Conservation (phyloP, 2,797 vertebrate species). For the Schizothorax lantsangensis region DNA sequence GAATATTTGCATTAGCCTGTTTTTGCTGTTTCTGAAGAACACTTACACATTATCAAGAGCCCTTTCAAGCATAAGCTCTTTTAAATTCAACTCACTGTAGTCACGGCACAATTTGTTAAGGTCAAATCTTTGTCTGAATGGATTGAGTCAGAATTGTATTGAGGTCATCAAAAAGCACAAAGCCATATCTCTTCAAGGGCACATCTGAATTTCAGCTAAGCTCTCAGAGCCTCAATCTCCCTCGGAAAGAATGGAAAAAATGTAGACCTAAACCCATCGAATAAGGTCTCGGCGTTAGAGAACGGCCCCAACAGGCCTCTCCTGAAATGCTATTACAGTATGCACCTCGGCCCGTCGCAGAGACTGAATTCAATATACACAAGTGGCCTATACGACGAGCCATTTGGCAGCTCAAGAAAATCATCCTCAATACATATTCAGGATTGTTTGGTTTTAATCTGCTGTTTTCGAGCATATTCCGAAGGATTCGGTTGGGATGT, state of each 20-base stretch:
- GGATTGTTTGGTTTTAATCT: conserved; percentile 41
- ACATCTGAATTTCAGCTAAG: conserved; percentile 42
- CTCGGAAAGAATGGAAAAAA: conserved; percentile 63
- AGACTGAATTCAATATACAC: conserved; percentile 34
- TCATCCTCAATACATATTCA: conserved; percentile 5
- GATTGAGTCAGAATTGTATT: conserved; percentile 40
- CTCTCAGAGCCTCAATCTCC: conserved; percentile 52
- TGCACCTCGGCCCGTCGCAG: background rate
- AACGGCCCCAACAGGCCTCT: conserved; percentile 19
- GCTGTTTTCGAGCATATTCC: background rate
- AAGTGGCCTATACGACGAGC: conserved; percentile 2
- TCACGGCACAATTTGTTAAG: conserved; percentile 50
- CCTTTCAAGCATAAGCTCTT: conserved; percentile 43
- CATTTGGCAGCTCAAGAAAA: conserved; percentile 40
- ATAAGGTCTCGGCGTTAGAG: conserved; percentile 44
- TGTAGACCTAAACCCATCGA: conserved; percentile 18
- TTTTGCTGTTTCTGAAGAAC: conserved; percentile 38
- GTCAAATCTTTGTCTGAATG: conserved; percentile 50
- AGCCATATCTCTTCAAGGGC: conserved; percentile 43
- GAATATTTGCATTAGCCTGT: conserved; percentile 42
- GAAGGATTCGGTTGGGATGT: conserved; percentile 35
- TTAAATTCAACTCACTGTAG: conserved; percentile 52
- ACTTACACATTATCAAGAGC: conserved; percentile 40
- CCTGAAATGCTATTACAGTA: conserved; percentile 24
- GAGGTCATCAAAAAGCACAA: conserved; percentile 51